Evolutionary conservation across 2,888 invertebrate species (phyloP).

Genomic region (Dryococelus australis): DNA sequence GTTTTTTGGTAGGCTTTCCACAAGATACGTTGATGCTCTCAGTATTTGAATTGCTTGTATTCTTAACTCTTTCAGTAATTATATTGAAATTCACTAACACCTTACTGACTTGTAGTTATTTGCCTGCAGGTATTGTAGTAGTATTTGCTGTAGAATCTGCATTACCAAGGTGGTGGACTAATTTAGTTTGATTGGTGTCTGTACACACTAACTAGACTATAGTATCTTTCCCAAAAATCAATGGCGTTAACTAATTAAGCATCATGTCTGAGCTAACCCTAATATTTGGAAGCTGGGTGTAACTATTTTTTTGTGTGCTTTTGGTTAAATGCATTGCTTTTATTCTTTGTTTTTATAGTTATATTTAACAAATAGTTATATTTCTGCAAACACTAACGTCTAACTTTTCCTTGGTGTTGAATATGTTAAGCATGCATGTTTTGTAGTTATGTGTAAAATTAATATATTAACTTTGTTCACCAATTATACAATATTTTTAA

Average conservation of each 20-base stretch:
- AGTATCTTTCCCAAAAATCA: not conserved
- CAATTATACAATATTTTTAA: not conserved
- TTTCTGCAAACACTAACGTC: not conserved
- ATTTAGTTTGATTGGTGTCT: not conserved
- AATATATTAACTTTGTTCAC: not conserved
- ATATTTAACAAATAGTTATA: not conserved
- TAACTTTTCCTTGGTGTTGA: not conserved
- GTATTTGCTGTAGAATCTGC: not conserved
- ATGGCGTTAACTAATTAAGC: slow-evolving; percentile 21
- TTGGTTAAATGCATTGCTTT: slow-evolving; percentile 29
- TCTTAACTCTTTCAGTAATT: no score
- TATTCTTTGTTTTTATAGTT: slow-evolving; percentile 27
- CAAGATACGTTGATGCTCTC: no score
- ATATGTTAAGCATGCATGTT: not conserved
- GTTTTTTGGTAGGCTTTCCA: no score
- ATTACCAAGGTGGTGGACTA: not conserved
- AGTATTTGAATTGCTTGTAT: no score
- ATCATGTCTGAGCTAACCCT: slow-evolving; percentile 26
- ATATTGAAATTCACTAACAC: no score
- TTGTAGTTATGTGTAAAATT: not conserved
- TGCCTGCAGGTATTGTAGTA: no score
- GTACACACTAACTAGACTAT: not conserved
- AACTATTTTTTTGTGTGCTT: slow-evolving; percentile 30
- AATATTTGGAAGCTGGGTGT: slow-evolving; percentile 44
- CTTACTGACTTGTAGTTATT: no score